phyloP scores from a whole-genome alignment of 2,113 vertebrate species.

The Eclectus roratus region DNA sequence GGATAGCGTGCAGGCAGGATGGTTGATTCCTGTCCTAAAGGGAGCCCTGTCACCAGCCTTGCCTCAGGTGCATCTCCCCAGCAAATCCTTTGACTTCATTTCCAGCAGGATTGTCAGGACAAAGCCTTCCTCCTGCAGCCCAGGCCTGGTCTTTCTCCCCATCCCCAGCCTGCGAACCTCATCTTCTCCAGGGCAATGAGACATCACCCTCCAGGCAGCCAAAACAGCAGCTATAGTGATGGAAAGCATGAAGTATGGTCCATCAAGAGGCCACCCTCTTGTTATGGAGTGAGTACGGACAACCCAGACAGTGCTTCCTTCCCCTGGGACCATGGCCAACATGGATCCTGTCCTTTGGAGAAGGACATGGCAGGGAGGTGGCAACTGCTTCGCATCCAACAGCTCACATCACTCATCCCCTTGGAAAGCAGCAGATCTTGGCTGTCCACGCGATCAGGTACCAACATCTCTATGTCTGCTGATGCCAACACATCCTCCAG shows the following conservation, averaged over 20 bases:
- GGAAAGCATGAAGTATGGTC: accelerated
- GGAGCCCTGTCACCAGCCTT: not conserved
- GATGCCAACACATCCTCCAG: not conserved
- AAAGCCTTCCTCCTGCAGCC: not conserved
- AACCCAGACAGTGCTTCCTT: not conserved
- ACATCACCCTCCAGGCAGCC: not conserved
- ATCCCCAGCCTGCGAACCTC: not conserved
- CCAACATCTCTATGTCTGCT: not conserved
- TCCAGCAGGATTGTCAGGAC: not conserved
- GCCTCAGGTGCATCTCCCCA: not conserved
- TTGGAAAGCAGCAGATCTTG: not conserved
- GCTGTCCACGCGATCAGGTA: not conserved
- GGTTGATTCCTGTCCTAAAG: not conserved
- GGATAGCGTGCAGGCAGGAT: accelerated
- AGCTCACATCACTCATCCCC: not conserved
- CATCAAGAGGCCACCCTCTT: accelerated
- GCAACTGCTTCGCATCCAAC: not conserved
- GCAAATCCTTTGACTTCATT: not conserved
- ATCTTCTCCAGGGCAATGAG: accelerated
- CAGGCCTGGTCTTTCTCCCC: not conserved
- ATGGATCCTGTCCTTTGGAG: not conserved
- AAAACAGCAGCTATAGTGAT: not conserved
- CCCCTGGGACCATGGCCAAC: not conserved
- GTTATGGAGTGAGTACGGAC: accelerated
- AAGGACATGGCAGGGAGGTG: not conserved